Base-by-base conservation (phyloP, 1,140 invertebrate genomes). In the Panagrolaimus sp. region DNA sequence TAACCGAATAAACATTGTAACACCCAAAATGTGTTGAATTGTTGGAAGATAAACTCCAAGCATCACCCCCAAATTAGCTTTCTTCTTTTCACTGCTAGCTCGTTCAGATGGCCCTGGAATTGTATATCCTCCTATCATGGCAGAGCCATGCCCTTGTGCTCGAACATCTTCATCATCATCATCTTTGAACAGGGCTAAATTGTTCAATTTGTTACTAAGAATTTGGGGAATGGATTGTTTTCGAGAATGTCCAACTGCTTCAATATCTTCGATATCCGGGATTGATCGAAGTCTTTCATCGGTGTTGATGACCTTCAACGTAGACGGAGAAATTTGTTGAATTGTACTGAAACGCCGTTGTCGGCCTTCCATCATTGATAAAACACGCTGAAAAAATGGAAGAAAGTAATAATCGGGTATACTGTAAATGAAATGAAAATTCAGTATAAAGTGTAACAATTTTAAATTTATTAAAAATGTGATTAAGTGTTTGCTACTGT, bases 11-110 rank as follows among this genome's bases (percentile, higher is more conserved):
- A 82, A 82, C 80, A 82, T 82, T 6, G 80, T 83, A 24, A 82
- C 80, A 45, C 80, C 80, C 6, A 82, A 74, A 73, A 82, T 82
- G 62, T 82, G 80, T 52, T 82, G 80, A 67, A 82, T 82, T 21
- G 80, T 82, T 43, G 80, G 80, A n/a, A 82, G 65, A 67, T 82
- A 82, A n/a, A 82, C 80, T 9, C 80, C 80, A n/a, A 82, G 69
- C 75, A 82, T 83, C 12, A 78, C 71, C 6, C 80, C 80, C n/a
- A 82, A 47, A 58, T 81, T 83, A 21, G 79, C 79, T 75, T 82
- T 83, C 47, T 82, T 82, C 70, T 82, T 79, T 65, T 76, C 81
- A 70, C 77, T 78, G 43, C 72, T 79, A 7, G 81, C 80, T 55
- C 78, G 45, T 65, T 82, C 80, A 68, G 76, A 78, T 12, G 80